These are phyloP conservation scores for Ceratoteleas bidentatus DNA, from an alignment of 1,140 invertebrate species.

Conservation along the genomic window DNA sequence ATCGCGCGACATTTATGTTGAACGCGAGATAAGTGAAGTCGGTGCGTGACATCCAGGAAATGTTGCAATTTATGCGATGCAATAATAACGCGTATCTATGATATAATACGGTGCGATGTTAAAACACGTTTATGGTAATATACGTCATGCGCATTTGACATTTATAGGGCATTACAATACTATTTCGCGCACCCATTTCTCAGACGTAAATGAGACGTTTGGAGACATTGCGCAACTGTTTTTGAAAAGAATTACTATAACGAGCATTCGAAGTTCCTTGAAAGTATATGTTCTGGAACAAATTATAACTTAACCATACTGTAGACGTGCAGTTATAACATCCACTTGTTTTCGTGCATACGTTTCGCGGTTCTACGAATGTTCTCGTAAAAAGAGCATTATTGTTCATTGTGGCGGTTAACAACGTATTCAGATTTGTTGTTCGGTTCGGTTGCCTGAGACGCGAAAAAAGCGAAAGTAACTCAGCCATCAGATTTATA, in stretches of 20 bases:
- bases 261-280: conserved; percentile 4
- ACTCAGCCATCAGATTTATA: neutral
- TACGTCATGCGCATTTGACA: conserved; percentile 16
- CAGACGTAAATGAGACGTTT: conserved; percentile 16
- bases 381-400: neutral
- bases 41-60: neutral
- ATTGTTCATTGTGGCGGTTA: too few species aligned
- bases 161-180: conserved; percentile 23
- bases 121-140: conserved; percentile 11
- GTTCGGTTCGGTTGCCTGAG: too few species aligned
- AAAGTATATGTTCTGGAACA: conserved; percentile 5
- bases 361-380: neutral
- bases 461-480: too few species aligned
- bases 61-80: conserved; percentile 1
- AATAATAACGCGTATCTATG: conserved; percentile 14
- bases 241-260: conserved; percentile 17
- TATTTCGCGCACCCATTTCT: neutral
- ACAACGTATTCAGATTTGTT: too few species aligned
- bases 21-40: neutral
- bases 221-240: conserved; percentile 10
- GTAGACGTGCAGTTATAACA: neutral
- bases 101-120: conserved; percentile 20
- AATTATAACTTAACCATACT: conserved; percentile 4
- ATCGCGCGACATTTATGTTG: neutral
- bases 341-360: neutral